Evolutionary conservation across 2,113 vertebrate genomes (phyloP).

Genomic region (Mionectes macconnelli): DNA sequence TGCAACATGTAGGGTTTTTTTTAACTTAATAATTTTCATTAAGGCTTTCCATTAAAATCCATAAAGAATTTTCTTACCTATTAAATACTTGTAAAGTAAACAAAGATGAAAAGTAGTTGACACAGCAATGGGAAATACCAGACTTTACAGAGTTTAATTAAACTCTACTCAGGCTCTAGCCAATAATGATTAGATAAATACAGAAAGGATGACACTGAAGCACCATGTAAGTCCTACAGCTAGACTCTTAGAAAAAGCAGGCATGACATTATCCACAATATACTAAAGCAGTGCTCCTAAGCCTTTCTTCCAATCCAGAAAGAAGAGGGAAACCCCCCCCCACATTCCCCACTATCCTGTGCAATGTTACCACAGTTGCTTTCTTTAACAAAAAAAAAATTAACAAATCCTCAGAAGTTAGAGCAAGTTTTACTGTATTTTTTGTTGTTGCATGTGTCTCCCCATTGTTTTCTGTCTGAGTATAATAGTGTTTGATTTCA

Average conservation of each 20-base stretch:
- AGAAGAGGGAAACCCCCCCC: fast-evolving
- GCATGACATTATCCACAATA: not conserved
- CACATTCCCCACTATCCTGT: not conserved
- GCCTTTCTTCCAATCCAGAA: not conserved
- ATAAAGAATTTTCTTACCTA: not conserved
- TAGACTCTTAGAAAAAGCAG: not conserved
- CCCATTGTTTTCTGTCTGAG: not conserved
- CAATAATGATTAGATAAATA: not conserved
- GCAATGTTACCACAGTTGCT: not conserved
- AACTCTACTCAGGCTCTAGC: not conserved
- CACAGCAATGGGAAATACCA: not conserved
- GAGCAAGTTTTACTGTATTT: not conserved
- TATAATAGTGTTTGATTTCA: not conserved
- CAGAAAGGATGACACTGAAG: not conserved
- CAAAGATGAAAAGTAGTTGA: not conserved
- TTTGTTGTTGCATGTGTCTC: not conserved
- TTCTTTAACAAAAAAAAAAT: not conserved
- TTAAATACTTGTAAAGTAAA: not conserved
- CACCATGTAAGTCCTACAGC: not conserved
- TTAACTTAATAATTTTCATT: not conserved
- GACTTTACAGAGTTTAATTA: not conserved
- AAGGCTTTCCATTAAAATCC: not conserved
- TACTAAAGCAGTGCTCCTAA: not conserved
- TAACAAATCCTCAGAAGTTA: not conserved
- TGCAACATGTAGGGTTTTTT: not conserved